Evolutionary conservation across 2,888 invertebrate genomes (phyloP), one percentile per base, ranked within the genome.

Genomic region (Priocnemis perturbator): DNA sequence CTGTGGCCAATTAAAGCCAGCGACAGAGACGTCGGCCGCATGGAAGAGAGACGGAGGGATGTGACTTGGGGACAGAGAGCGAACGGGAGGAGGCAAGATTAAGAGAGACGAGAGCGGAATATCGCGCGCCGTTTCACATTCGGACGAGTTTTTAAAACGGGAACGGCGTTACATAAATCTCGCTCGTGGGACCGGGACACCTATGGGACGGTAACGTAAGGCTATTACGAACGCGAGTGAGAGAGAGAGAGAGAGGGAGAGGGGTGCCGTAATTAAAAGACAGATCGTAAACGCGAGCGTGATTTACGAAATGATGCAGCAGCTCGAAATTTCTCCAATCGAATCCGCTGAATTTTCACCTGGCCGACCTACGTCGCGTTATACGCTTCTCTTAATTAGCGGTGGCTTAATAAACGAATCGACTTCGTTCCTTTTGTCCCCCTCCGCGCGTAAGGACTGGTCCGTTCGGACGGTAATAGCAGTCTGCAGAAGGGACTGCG

Each of bases 251-350:
- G n/a, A 23, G 26, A 26, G 17, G 7, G 37, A 37, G 37, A 37
- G 37, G 1, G 26, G 5, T 3, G 26, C 26, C 14, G 44, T 64
- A 74, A 74, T 74, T 73, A 73, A 74, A 69, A 73, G 57, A n/a
- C n/a, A 50, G 50, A 64, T 69, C 64, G 15, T 61, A 63, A 71
- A 63, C 59, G 55, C 37, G 55, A 53, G 15, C 3, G 55, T 19
- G 64, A 60, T 60, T 66, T 59, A 30, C 60, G 64, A 60, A 70
- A 60, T 15, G 7, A 37, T 37, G 37, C 7, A 37, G 2, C 37
- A 3, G 14, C 37, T 7, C 7, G 11, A 37, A 37, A 37, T 37
- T 37, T 37, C 37, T 37, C 11, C 11, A 11, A 37, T 37, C 7
- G n/a, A 26, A 47, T 62, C 62, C 23, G 26, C 57, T 67, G 9